Base-by-base conservation (phyloP, 2,888 invertebrate species). In the Cantharis nigra region DNA sequence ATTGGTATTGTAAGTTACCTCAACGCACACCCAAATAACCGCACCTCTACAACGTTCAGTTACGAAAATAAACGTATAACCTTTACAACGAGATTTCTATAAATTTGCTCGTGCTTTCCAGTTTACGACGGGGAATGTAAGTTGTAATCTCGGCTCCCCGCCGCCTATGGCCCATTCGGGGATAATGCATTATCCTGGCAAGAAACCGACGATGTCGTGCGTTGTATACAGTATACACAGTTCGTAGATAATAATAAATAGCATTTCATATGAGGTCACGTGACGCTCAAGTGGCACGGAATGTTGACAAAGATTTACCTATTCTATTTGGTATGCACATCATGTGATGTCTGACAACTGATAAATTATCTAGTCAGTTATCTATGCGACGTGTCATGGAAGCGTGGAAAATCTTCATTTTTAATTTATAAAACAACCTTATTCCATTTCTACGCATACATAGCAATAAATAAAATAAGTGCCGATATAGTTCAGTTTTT, bases 301-400 rank as follows among this genome's bases (percentile, higher is more conserved):
- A 74, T 73, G 74, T 63, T 77, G 74, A 72, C 75, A 70, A 75
- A 78, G 76, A 76, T 76, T 76, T 72, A 78, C 70, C 72, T 78
- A 72, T 69, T 20, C 30, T 20, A 72, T 78, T 75, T 75, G 28
- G 78, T 78, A 78, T 78, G 75, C 78, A 75, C 67, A 78, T 67
- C 26, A 26, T 67, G 65, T 67, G 65, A 67, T 23, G 65, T 67
- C 65, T 67, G 65, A 67, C 65, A 67, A 23, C 65, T 23, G 65
- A 67, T 67, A 67, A 67, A 67, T 67, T 67, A 67, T 67, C 65
- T 67, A 67, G 65, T 67, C 65, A n/a, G 23, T 67, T 26, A 67
- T 67, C 49, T 49, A 49, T 49, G 49, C n/a, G 49, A 49, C 49
- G 49, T 49, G 49, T n/a, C n/a, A 49, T n/a, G 49, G 49, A 67